Evolutionary conservation across 2,113 vertebrate genomes (phyloP).

Genomic region (Genyomyrus donnyi): DNA sequence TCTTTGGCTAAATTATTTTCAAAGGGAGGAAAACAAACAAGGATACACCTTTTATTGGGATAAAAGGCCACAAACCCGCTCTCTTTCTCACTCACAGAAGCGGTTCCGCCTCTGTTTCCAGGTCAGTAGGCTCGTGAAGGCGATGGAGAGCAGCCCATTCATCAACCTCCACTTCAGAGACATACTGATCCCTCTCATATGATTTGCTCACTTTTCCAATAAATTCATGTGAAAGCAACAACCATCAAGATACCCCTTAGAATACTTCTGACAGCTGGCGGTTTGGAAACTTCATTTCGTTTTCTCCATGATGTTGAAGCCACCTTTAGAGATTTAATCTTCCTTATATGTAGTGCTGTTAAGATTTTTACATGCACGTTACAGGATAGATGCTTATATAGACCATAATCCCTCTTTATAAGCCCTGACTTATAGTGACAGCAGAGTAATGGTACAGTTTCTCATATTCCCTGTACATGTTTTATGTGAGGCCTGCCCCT

Average conservation of each 20-base stretch:
- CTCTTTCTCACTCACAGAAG: not conserved
- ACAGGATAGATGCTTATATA: not conserved
- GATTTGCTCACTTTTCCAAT: not conserved
- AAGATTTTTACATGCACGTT: not conserved
- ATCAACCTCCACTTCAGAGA: not conserved
- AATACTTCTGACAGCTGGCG: not conserved
- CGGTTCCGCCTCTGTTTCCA: not conserved
- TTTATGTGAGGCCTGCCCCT: not conserved
- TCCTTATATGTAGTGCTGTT: not conserved
- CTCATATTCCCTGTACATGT: not conserved
- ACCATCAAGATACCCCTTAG: not conserved
- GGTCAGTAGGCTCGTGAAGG: not conserved
- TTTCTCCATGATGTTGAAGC: not conserved
- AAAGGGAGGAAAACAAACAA: not conserved
- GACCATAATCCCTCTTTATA: not conserved
- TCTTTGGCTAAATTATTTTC: not conserved
- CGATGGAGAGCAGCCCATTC: not conserved
- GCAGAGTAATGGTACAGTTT: not conserved
- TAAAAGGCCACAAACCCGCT: not conserved
- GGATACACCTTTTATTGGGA: not conserved
- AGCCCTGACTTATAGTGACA: not conserved
- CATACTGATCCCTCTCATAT: not conserved
- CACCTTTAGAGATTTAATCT: not conserved
- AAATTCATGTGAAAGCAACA: not conserved
- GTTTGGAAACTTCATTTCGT: not conserved